Conservation (phyloP, 2,797 vertebrate genomes). For the Anisognathus igniventris region DNA sequence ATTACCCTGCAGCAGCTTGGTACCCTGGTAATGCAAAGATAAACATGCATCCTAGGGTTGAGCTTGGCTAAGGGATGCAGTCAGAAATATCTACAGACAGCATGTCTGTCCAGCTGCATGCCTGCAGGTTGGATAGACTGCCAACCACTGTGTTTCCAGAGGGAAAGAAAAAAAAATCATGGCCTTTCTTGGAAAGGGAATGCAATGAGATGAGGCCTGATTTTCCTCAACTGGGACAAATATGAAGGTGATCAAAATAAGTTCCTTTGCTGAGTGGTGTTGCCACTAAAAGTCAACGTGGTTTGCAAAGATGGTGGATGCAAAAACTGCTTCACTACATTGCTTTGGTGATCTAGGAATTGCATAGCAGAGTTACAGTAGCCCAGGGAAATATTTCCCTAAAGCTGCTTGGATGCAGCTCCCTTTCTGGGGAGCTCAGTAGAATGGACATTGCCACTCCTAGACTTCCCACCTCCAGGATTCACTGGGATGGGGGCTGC, state of each 20-base stretch:
- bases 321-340: not conserved
- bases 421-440: not conserved
- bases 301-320: not conserved
- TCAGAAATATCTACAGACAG: not conserved
- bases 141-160: not conserved
- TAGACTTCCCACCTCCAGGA: not conserved
- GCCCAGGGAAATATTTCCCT: not conserved
- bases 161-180: not conserved
- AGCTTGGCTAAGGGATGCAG: not conserved
- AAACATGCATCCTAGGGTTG: accelerated
- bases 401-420: not conserved
- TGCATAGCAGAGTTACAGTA: not conserved
- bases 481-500: not conserved
- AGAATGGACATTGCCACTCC: not conserved
- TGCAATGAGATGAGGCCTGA: not conserved
- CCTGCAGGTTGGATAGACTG: not conserved
- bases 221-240: not conserved
- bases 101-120: not conserved
- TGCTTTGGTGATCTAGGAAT: not conserved
- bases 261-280: not conserved
- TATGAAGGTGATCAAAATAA: not conserved
- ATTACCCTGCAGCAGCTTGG: not conserved
- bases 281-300: not conserved
- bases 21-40: not conserved
- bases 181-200: not conserved